Evolutionary conservation across 2,888 invertebrate species (phyloP).

Genomic region (Euzophera pinguis): DNA sequence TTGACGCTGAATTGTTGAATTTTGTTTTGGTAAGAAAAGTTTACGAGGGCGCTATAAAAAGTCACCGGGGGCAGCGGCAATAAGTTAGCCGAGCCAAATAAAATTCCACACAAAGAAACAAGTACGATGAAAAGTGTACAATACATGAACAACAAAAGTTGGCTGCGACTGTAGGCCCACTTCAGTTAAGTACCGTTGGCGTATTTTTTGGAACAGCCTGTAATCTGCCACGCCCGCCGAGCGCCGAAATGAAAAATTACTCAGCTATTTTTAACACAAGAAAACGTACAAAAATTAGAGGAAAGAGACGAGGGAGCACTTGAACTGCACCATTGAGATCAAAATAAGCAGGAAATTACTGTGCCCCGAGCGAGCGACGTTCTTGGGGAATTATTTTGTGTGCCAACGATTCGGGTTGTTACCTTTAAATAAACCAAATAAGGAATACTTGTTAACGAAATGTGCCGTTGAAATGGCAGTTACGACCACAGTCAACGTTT

Average conservation of each 20-base stretch:
- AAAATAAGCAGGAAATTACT: constrained; percentile 78
- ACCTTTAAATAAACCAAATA: constrained; percentile 72
- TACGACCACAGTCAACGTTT: constrained; percentile 23
- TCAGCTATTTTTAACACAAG: constrained; percentile 76
- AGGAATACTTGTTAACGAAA: constrained; percentile 62
- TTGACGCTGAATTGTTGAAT: constrained; percentile 46
- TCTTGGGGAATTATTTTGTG: constrained; percentile 68
- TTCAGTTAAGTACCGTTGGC: constrained; percentile 67
- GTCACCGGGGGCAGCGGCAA: constrained; percentile 41
- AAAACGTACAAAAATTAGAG: constrained; percentile 79
- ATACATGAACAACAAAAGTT: constrained; percentile 60
- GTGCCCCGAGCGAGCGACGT: constrained; percentile 55
- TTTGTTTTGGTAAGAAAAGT: constrained; percentile 54
- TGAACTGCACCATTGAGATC: constrained; percentile 78
- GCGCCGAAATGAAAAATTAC: constrained; percentile 78
- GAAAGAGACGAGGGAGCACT: constrained; percentile 75
- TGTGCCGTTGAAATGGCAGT: constrained; percentile 45
- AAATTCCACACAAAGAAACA: constrained; percentile 53
- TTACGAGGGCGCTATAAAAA: constrained; percentile 55
- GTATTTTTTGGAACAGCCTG: constrained; percentile 74
- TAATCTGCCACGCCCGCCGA: constrained; percentile 75
- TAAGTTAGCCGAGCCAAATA: constrained; percentile 50
- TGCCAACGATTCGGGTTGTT: constrained; percentile 69
- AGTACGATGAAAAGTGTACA: constrained; percentile 56
- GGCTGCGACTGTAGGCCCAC: constrained; percentile 54